Evolutionary conservation across 2,797 vertebrate genomes (phyloP).

Genomic region (Molothrus ater): DNA sequence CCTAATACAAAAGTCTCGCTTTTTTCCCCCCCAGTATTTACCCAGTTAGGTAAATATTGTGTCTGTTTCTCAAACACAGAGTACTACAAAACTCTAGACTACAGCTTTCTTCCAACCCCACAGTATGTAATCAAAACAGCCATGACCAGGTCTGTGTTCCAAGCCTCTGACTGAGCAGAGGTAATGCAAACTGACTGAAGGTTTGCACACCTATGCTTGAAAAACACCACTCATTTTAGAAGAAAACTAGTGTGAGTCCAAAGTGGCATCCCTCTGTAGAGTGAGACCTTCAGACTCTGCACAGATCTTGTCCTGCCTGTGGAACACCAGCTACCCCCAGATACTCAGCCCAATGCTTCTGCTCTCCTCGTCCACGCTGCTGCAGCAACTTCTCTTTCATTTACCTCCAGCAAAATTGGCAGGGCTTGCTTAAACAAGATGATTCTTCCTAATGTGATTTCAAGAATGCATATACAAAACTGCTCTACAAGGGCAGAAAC

Average conservation of each 20-base stretch:
- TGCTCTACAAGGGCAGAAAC: neutral
- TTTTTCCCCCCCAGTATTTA: accelerated
- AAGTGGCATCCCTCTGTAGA: neutral
- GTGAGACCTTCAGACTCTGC: neutral
- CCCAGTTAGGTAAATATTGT: neutral
- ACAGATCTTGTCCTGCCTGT: neutral
- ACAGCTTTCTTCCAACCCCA: neutral
- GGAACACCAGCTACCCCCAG: neutral
- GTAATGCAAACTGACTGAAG: neutral
- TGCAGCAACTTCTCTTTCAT: neutral
- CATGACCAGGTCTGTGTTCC: neutral
- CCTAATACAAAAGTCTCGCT: neutral
- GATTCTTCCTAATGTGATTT: neutral
- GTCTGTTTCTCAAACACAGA: neutral
- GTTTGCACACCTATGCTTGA: neutral
- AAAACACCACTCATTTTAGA: neutral
- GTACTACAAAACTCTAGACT: neutral
- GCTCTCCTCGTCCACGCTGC: neutral
- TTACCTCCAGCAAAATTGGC: neutral
- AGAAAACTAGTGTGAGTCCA: neutral
- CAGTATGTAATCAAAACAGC: neutral
- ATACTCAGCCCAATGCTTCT: neutral
- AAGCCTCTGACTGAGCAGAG: neutral
- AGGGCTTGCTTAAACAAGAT: neutral
- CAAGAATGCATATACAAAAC: neutral